Conservation (phyloP, 2,888 invertebrate genomes). For the Drepanosiphum platanoidis region DNA sequence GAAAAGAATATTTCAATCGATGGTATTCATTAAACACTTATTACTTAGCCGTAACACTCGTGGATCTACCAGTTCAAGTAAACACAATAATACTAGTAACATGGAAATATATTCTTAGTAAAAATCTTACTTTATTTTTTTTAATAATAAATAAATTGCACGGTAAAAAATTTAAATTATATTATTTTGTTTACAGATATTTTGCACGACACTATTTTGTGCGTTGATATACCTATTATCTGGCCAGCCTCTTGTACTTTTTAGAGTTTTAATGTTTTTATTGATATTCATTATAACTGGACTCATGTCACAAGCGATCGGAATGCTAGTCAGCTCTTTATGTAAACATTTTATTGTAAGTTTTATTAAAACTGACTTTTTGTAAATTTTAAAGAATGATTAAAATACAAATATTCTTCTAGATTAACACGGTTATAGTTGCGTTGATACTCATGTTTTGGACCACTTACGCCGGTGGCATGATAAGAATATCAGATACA, state of each 20-base stretch:
- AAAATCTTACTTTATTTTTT: too few species aligned
- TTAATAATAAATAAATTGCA: neutral
- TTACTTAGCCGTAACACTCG: conserved; percentile 80
- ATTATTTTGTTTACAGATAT: conserved; percentile 67
- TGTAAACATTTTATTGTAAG: conserved; percentile 51
- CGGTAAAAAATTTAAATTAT: neutral
- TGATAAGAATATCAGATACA: conserved; percentile 56
- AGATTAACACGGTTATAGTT: conserved; percentile 44
- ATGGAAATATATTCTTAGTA: too few species aligned
- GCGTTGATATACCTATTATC: conserved; percentile 86
- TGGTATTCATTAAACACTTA: conserved; percentile 90
- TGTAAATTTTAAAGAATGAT: neutral
- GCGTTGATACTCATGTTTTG: conserved; percentile 57
- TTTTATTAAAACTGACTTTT: neutral
- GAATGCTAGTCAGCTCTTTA: conserved; percentile 82
- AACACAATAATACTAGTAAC: neutral
- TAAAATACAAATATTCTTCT: conserved; percentile 17
- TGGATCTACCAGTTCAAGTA: conserved; percentile 84
- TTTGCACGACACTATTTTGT: conserved; percentile 80
- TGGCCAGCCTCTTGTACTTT: conserved; percentile 80
- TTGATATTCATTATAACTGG: conserved; percentile 80
- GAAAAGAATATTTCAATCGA: conserved; percentile 86
- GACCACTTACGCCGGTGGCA: conserved; percentile 57
- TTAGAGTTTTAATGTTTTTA: conserved; percentile 78
- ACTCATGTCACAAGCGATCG: conserved; percentile 86